Conservation (phyloP, 1,140 invertebrate species). For the Sycobia sp. region DNA sequence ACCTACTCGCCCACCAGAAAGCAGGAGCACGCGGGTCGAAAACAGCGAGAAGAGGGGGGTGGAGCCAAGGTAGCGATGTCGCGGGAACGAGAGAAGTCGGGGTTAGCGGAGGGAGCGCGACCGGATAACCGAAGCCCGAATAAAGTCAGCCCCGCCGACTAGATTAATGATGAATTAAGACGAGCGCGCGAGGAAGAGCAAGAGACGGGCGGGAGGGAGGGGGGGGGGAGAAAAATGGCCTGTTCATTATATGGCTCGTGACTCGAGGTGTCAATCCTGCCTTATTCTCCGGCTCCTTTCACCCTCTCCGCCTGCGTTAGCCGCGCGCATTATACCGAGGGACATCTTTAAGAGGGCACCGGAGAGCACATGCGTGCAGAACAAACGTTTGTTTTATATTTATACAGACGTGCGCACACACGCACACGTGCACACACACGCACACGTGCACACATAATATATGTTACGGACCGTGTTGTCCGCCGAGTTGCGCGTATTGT, state of each 20-base stretch:
- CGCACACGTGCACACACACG: no score
- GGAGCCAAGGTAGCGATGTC: background rate
- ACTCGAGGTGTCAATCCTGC: constrained; percentile 17
- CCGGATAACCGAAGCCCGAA: constrained; percentile 6
- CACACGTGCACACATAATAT: no score
- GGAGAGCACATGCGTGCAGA: background rate
- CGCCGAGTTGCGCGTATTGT: no score
- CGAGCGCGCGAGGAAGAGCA: background rate
- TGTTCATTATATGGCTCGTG: constrained; percentile 24
- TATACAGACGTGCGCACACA: no score
- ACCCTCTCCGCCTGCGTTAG: no score
- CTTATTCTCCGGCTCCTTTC: background rate
- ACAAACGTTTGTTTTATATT: constrained; percentile 25
- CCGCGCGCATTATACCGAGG: no score
- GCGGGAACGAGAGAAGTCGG: background rate
- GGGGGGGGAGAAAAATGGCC: background rate
- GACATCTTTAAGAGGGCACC: no score
- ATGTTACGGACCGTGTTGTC: no score
- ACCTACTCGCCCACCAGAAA: background rate
- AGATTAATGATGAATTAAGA: constrained; percentile 32
- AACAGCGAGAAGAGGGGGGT: background rate
- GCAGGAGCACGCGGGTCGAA: constrained; percentile 1
- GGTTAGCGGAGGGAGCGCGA: background rate
- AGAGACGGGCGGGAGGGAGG: background rate
- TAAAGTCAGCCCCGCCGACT: constrained; percentile 10